Percentiles rank a stretch among this genome's conserved stretches.
These are phyloP conservation scores for Ruditapes philippinarum DNA, from an alignment of 1,140 invertebrate species.

Conservation along the genomic window DNA sequence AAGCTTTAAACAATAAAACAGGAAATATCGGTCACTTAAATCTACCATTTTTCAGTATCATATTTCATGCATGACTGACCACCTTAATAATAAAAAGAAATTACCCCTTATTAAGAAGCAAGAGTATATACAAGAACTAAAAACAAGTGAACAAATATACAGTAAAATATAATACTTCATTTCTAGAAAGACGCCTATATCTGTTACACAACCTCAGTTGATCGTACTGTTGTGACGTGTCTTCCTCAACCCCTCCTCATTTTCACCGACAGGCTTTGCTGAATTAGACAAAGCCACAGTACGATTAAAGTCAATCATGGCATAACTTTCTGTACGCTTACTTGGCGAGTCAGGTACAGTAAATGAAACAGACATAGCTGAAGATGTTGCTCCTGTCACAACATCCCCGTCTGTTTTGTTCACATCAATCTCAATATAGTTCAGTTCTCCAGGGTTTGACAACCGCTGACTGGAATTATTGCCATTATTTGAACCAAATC, in stretches of 20 bases:
- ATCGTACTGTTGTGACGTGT: constrained; percentile 87
- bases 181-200: neutral
- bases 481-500: constrained; percentile 11
- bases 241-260: constrained; percentile 85
- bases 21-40: too few relatives aligned
- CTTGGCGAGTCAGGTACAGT: constrained; percentile 84
- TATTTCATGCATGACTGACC: too few relatives aligned
- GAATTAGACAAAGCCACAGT: constrained; percentile 92
- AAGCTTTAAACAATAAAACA: too few relatives aligned
- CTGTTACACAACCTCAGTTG: constrained; percentile 10
- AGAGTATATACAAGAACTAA: too few relatives aligned
- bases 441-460: constrained; percentile 87
- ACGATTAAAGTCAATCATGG: constrained; percentile 97
- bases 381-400: constrained; percentile 51
- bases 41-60: too few relatives aligned
- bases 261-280: constrained; percentile 78
- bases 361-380: constrained; percentile 83
- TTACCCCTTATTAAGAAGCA: too few relatives aligned
- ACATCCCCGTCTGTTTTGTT: constrained; percentile 86
- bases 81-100: neutral
- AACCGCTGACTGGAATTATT: constrained; percentile 12
- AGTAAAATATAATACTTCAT: neutral
- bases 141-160: neutral
- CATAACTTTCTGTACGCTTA: constrained; percentile 91
- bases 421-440: constrained; percentile 93